phyloP scores from a whole-genome alignment of 2,888 invertebrate genomes.

The Ormyrus nitidulus region DNA sequence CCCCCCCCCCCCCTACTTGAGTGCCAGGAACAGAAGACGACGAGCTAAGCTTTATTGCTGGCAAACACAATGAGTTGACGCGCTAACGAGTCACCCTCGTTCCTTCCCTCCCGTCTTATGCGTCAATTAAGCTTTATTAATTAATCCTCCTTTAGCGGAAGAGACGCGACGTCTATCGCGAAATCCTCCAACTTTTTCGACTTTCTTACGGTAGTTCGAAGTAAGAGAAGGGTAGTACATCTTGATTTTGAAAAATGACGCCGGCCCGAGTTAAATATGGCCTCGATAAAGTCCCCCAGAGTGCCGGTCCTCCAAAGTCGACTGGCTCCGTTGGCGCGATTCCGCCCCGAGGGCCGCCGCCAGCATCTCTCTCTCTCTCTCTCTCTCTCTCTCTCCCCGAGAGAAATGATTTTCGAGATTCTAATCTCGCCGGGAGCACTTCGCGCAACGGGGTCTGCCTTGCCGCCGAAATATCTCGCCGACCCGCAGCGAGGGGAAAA shows the following conservation, averaged over 20 bases:
- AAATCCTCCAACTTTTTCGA: too few species aligned
- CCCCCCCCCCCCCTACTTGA: slow-evolving; percentile 12
- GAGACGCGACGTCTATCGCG: too few species aligned
- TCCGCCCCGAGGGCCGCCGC: background rate
- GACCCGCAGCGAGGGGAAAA: slow-evolving; percentile 20
- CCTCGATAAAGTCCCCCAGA: slow-evolving; percentile 38
- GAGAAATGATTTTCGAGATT: slow-evolving; percentile 71
- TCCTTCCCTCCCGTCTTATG: slow-evolving; percentile 26
- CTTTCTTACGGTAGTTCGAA: too few species aligned
- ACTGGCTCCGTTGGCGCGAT: background rate
- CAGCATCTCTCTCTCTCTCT: background rate
- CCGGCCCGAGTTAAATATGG: slow-evolving; percentile 20
- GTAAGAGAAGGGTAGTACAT: slow-evolving; percentile 23
- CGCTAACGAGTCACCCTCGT: slow-evolving; percentile 32
- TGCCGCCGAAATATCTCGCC: slow-evolving; percentile 18
- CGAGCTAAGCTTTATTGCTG: slow-evolving; percentile 62
- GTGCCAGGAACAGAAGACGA: slow-evolving; percentile 15
- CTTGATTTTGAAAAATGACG: slow-evolving; percentile 53
- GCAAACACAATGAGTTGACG: slow-evolving; percentile 59
- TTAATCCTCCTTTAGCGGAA: slow-evolving; percentile 22
- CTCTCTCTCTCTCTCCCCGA: slow-evolving; percentile 2
- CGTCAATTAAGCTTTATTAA: slow-evolving; percentile 49
- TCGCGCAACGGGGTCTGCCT: slow-evolving; percentile 19
- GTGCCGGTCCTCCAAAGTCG: background rate
- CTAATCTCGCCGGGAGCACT: slow-evolving; percentile 65